Evolutionary conservation across 2,888 invertebrate genomes (phyloP).

Genomic region (Proisotoma minuta): DNA sequence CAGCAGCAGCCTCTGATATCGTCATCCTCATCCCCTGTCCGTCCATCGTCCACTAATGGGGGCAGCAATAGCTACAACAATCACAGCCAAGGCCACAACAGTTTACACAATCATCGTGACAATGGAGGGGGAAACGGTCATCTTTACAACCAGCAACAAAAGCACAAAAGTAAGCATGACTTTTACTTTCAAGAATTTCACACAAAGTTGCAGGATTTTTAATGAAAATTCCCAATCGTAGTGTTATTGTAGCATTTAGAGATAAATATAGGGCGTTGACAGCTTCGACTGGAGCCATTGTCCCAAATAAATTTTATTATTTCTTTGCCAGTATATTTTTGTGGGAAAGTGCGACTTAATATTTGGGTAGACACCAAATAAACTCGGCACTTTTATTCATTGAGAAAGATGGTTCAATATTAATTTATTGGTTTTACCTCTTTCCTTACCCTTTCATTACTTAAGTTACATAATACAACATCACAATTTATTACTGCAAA

Average conservation of each 20-base stretch:
- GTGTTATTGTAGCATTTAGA: conserved; percentile 30
- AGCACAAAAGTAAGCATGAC: not conserved
- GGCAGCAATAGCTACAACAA: conserved; percentile 18
- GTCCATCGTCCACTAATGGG: conserved; percentile 9
- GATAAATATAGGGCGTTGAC: conserved; percentile 41
- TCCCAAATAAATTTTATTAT: conserved; percentile 19
- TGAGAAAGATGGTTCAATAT: not conserved
- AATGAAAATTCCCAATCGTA: not conserved
- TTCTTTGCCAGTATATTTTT: conserved; percentile 6
- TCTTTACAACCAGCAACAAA: conserved; percentile 5
- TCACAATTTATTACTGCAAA: not conserved
- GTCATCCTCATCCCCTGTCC: conserved; percentile 35
- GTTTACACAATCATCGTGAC: not conserved
- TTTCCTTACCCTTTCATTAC: conserved; percentile 5
- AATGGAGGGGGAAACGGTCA: conserved; percentile 1
- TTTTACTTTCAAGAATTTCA: not conserved
- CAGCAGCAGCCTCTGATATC: conserved; percentile 40
- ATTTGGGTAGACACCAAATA: not conserved
- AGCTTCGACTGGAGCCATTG: conserved; percentile 4
- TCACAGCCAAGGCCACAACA: conserved; percentile 17
- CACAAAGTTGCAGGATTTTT: not conserved
- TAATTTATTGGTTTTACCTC: conserved; percentile 10
- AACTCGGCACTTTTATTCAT: not conserved
- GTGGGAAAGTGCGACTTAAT: conserved; percentile 5
- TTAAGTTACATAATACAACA: not conserved